Evolutionary conservation across 2,888 invertebrate genomes (phyloP).

Genomic region (Mantis religiosa): DNA sequence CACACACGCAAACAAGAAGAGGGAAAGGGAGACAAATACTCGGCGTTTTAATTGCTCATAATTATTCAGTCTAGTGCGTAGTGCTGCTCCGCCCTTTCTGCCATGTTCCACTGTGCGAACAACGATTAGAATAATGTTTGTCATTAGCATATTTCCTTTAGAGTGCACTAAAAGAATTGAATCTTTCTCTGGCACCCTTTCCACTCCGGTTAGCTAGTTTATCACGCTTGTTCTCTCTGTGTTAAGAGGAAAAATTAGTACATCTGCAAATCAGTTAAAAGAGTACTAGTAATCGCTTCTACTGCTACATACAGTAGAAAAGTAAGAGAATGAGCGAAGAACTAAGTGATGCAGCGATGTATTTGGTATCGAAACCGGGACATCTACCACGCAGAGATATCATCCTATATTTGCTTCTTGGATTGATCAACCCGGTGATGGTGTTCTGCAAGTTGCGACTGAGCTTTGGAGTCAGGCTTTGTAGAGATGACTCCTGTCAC

Average conservation of each 20-base stretch:
- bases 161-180: background rate
- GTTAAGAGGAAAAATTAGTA: background rate
- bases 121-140: background rate
- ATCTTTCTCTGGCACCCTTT: background rate
- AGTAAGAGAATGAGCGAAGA: too few relatives aligned
- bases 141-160: background rate
- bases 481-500: too few relatives aligned
- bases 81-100: background rate
- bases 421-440: too few relatives aligned
- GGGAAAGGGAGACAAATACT: background rate
- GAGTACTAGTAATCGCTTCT: too few relatives aligned
- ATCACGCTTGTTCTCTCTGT: background rate
- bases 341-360: too few relatives aligned
- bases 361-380: too few relatives aligned
- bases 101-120: background rate
- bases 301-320: too few relatives aligned
- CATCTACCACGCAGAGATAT: too few relatives aligned
- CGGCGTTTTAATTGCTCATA: background rate
- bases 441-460: too few relatives aligned
- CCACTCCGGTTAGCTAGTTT: background rate
- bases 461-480: too few relatives aligned
- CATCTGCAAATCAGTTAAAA: background rate
- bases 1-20: background rate
- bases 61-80: background rate
- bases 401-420: too few relatives aligned